A percentile compares a stretch with the other conserved stretches of the same genome.
Conservation (phyloP, 2,113 vertebrate species). For the Cyanoramphus novaezelandiae region DNA sequence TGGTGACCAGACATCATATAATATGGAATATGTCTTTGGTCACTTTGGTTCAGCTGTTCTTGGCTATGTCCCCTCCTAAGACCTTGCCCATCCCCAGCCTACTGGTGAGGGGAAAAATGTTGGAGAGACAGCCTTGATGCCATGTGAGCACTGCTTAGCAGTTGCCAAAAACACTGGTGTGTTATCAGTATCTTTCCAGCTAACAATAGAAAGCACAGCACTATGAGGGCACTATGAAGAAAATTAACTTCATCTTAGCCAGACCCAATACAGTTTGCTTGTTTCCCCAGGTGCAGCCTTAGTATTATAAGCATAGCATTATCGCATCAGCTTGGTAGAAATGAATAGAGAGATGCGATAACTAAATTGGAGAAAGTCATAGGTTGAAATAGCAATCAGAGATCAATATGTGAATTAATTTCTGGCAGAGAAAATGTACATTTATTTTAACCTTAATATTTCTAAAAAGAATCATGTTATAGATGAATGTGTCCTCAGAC, state of each 20-base stretch:
- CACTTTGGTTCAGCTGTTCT: background rate
- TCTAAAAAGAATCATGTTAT: background rate
- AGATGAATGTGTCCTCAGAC: background rate
- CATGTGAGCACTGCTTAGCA: background rate
- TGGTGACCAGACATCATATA: background rate
- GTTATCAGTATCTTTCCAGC: background rate
- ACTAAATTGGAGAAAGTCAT: background rate
- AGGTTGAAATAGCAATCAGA: background rate
- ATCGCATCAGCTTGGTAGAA: background rate
- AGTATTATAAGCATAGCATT: background rate
- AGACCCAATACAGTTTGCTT: background rate
- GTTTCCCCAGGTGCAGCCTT: background rate
- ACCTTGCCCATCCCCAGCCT: background rate
- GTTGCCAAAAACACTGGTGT: background rate
- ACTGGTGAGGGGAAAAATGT: too few species aligned
- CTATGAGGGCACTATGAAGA: background rate
- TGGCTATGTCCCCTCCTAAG: background rate
- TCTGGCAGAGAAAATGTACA: background rate
- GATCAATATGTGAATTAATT: background rate
- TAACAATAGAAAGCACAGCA: background rate
- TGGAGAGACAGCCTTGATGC: background rate
- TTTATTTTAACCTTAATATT: background rate
- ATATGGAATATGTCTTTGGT: background rate
- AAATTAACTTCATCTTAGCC: background rate
- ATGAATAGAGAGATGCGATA: background rate